A percentile compares a stretch with the other conserved stretches of the same genome.
phyloP scores from a whole-genome alignment of 2,113 vertebrate species.

The Melanostigma gelatinosum region DNA sequence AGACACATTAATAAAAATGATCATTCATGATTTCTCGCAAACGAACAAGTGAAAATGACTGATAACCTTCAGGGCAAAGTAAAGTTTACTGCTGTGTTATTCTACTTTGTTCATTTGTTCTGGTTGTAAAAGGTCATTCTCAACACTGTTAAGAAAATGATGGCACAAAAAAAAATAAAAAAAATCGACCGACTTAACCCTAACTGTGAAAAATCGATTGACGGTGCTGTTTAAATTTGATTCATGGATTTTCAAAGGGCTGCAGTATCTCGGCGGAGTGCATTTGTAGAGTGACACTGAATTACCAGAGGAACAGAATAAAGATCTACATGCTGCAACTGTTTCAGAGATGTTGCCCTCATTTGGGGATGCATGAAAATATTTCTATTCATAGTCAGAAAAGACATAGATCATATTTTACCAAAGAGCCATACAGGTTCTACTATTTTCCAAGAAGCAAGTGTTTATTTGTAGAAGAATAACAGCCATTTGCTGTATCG shows the following conservation, averaged over 20 bases:
- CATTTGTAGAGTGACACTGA: constrained; percentile 67
- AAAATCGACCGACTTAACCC: constrained; percentile 31
- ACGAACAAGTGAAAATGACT: constrained; percentile 42
- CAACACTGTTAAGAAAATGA: constrained; percentile 56
- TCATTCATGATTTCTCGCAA: constrained; percentile 52
- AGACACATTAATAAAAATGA: constrained; percentile 53
- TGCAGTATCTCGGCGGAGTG: constrained; percentile 51
- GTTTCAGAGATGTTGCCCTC: constrained; percentile 55
- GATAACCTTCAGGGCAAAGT: constrained; percentile 47
- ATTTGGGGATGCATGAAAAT: constrained; percentile 62
- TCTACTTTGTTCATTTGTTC: constrained; percentile 57
- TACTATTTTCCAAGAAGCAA: neutral
- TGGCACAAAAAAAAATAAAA: constrained; percentile 16
- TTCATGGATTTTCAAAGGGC: constrained; percentile 72
- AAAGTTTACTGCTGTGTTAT: constrained; percentile 38
- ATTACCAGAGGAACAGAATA: constrained; percentile 61
- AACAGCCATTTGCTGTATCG: constrained; percentile 14
- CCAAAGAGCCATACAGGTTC: too few relatives aligned
- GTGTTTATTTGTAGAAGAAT: neutral
- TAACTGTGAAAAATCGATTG: constrained; percentile 60
- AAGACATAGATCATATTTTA: neutral
- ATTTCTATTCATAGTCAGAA: constrained; percentile 50
- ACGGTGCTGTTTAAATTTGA: constrained; percentile 67
- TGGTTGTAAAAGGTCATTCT: constrained; percentile 60
- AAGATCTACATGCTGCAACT: constrained; percentile 52